Conservation (phyloP, 2,113 vertebrate species). For the Kobus ellipsiprymnus region DNA sequence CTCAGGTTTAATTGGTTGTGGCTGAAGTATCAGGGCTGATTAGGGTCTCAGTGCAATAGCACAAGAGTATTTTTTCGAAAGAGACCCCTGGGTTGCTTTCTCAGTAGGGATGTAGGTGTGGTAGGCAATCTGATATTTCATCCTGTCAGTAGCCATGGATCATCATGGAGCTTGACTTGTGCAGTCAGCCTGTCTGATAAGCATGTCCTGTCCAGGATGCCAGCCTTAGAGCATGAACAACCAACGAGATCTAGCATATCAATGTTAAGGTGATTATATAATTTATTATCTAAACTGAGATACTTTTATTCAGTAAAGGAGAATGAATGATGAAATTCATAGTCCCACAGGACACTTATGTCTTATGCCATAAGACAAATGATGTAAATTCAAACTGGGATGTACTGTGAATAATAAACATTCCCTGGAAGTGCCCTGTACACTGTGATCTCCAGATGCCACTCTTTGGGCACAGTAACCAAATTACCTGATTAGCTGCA, state of each 20-base stretch:
- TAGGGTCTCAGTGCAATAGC: not conserved
- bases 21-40: not conserved
- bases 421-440: not conserved
- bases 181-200: not conserved
- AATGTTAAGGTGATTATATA: not conserved
- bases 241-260: not conserved
- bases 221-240: not conserved
- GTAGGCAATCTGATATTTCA: not conserved
- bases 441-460: not conserved
- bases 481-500: not conserved
- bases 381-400: not conserved
- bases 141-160: not conserved
- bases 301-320: not conserved
- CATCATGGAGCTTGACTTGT: not conserved
- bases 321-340: not conserved
- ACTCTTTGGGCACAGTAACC: not conserved
- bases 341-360: not conserved
- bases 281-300: not conserved
- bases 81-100: not conserved
- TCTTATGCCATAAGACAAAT: not conserved
- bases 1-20: not conserved
- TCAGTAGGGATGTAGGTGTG: not conserved
- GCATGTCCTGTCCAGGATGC: not conserved
- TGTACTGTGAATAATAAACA: not conserved
- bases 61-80: not conserved